Evolutionary conservation across 2,888 invertebrate genomes (phyloP).

Genomic region (Crossocerus cetratus): DNA sequence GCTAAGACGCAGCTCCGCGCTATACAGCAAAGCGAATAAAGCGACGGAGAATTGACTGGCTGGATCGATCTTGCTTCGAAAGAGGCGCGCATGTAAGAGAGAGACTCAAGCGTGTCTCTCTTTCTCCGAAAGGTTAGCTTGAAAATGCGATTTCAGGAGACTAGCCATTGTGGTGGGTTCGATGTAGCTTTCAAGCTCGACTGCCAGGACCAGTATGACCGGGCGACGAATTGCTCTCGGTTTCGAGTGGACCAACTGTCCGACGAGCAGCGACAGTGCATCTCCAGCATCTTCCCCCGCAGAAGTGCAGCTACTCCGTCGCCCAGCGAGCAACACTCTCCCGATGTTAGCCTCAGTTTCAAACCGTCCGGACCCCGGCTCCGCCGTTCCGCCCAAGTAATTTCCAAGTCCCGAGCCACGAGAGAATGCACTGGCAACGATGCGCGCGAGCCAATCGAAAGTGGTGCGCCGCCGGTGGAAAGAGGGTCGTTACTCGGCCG

Average conservation of each 20-base stretch:
- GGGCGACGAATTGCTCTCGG: neutral
- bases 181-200: constrained; percentile 41
- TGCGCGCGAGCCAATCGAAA: too few species aligned
- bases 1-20: constrained; percentile 42
- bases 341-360: constrained; percentile 2
- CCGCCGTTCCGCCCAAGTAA: constrained; percentile 55
- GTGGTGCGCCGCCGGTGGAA: too few species aligned
- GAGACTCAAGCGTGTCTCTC: constrained; percentile 42
- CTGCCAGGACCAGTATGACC: neutral
- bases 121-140: constrained; percentile 37
- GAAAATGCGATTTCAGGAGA: constrained; percentile 57
- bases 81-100: constrained; percentile 15
- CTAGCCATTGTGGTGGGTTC: neutral
- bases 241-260: neutral
- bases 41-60: constrained; percentile 22
- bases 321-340: too few species aligned
- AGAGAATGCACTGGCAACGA: too few species aligned
- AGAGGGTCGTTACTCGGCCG: too few species aligned
- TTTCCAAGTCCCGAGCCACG: constrained; percentile 36
- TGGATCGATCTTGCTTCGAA: constrained; percentile 51
- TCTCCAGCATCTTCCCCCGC: too few species aligned
- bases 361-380: constrained; percentile 47
- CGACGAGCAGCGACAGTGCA: neutral
- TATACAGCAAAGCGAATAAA: constrained; percentile 50
- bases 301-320: too few species aligned